A percentile compares a stretch with the other conserved stretches of the same genome.
Evolutionary conservation across 2,113 vertebrate genomes (phyloP).

Genomic region (Podiceps cristatus): DNA sequence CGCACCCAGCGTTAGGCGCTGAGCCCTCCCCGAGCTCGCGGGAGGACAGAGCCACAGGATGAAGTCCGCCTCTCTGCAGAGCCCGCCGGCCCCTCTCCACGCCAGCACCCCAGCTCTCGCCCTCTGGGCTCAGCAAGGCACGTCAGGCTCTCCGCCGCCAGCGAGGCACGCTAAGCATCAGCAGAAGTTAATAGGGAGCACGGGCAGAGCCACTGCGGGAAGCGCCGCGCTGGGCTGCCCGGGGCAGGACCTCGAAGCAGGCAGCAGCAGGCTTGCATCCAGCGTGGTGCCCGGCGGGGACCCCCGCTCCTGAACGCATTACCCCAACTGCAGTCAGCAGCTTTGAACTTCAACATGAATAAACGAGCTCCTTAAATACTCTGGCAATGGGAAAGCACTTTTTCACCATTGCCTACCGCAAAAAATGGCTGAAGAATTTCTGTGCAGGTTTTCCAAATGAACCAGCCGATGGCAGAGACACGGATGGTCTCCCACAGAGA

Average conservation of each 20-base stretch:
- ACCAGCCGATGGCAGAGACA: neutral
- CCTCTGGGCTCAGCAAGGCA: neutral
- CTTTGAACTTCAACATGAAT: neutral
- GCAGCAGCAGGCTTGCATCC: neutral
- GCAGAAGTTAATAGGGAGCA: neutral
- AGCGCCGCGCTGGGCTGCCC: fast-evolving
- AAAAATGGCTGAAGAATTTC: neutral
- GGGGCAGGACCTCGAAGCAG: fast-evolving
- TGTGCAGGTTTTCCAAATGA: neutral
- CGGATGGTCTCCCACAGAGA: neutral
- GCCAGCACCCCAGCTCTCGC: neutral
- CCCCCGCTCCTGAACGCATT: fast-evolving
- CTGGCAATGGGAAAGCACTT: neutral
- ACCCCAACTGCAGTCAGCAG: neutral
- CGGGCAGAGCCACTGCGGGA: fast-evolving
- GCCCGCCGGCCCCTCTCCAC: too few relatives aligned
- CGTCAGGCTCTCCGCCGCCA: neutral
- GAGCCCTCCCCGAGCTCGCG: neutral
- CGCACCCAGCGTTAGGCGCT: neutral
- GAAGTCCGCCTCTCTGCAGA: neutral
- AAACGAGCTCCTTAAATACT: neutral
- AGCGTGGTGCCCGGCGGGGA: fast-evolving
- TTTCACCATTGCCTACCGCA: neutral
- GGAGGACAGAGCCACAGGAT: neutral
- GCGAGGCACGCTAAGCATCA: fast-evolving